Conservation (phyloP, 1,140 invertebrate genomes). For the Notospermus geniculatus region DNA sequence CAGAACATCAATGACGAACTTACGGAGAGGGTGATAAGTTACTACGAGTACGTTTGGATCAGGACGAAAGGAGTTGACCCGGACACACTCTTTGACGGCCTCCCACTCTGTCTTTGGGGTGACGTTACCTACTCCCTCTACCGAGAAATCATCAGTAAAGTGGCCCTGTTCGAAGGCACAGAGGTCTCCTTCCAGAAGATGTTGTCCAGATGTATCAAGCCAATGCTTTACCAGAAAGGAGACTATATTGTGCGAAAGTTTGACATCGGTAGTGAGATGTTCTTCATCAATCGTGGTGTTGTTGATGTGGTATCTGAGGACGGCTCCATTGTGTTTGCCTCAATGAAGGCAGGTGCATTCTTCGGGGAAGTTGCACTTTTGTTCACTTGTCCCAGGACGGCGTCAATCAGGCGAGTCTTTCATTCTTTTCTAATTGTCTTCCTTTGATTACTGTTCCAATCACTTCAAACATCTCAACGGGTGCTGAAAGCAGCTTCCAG, state of each 20-base stretch:
- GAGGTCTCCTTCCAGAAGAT: slow-evolving; percentile 15
- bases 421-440: too few relatives aligned
- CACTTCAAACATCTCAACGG: too few relatives aligned
- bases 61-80: slow-evolving; percentile 18
- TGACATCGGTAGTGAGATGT: slow-evolving; percentile 20
- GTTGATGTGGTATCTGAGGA: slow-evolving; percentile 13
- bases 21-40: not conserved
- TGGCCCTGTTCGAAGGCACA: slow-evolving; percentile 15
- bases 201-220: slow-evolving; percentile 15
- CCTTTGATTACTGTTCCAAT: too few relatives aligned
- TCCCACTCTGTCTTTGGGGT: slow-evolving; percentile 12
- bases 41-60: slow-evolving; percentile 21
- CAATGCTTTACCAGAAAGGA: slow-evolving; percentile 15
- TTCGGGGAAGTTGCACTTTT: slow-evolving; percentile 19
- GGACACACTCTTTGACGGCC: slow-evolving; percentile 13
- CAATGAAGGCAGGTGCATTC: slow-evolving; percentile 13
- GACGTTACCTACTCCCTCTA: slow-evolving; percentile 18
- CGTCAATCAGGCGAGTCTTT: slow-evolving; percentile 8
- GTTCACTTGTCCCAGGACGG: slow-evolving; percentile 1
- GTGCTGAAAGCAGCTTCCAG: too few relatives aligned
- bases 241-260: slow-evolving; percentile 13
- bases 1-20: not conserved
- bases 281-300: slow-evolving; percentile 16
- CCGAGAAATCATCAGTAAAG: slow-evolving; percentile 15
- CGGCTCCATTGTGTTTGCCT: slow-evolving; percentile 7